These are phyloP conservation scores for Nephila pilipes DNA, from an alignment of 1,140 invertebrate genomes.

Conservation along the genomic window DNA sequence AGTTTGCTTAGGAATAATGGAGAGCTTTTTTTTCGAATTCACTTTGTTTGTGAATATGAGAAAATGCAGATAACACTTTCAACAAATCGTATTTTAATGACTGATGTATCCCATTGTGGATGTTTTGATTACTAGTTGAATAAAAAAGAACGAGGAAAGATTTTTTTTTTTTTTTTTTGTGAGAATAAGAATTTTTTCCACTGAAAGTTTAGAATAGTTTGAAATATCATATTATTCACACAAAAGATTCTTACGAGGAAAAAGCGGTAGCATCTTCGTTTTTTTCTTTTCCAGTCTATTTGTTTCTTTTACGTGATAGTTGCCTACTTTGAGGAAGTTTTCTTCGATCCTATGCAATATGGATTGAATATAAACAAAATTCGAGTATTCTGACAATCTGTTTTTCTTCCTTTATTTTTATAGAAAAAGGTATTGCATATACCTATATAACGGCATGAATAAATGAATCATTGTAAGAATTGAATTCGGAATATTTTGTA, in stretches of 20 bases:
- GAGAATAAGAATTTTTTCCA: not conserved
- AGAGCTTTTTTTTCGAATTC: not conserved
- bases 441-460: no score
- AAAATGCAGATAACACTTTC: not conserved
- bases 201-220: not conserved
- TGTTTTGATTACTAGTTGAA: not conserved
- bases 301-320: not conserved
- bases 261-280: not conserved
- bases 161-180: not conserved
- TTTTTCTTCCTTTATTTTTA: not conserved
- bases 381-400: not conserved
- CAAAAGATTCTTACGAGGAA: not conserved
- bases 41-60: not conserved
- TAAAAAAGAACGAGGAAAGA: not conserved
- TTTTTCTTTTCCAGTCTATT: not conserved
- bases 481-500: no score
- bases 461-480: no score
- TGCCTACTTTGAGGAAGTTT: not conserved
- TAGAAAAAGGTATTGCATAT: not conserved
- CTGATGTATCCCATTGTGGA: not conserved
- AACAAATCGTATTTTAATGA: conserved; percentile 28
- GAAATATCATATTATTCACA: not conserved
- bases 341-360: not conserved
- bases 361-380: not conserved
- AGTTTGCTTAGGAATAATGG: not conserved